Evolutionary conservation across 1,140 invertebrate species (phyloP).

Genomic region (Diuraphis noxia): DNA sequence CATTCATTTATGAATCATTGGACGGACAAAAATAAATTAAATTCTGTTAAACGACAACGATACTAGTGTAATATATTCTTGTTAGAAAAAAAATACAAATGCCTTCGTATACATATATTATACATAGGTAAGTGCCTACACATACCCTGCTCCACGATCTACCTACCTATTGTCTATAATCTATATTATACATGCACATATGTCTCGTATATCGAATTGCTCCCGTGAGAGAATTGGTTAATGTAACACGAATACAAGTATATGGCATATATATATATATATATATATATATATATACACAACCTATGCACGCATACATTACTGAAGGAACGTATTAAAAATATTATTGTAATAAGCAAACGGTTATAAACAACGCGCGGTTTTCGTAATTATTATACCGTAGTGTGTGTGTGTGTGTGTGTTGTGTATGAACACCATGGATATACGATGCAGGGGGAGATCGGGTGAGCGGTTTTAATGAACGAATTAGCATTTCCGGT

Average conservation of each 20-base stretch:
- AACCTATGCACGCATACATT: not conserved
- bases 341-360: not conserved
- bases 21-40: not conserved
- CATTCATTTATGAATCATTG: not conserved
- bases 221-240: not conserved
- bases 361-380: not conserved
- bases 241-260: not conserved
- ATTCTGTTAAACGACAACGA: not conserved
- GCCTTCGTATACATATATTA: not conserved
- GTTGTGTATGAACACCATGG: not conserved
- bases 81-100: not conserved
- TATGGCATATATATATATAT: not conserved
- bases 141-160: not conserved
- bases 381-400: not conserved
- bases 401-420: not conserved
- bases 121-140: not conserved
- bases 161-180: not conserved
- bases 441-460: not conserved
- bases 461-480: not conserved
- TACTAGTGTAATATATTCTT: not conserved
- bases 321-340: not conserved
- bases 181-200: not conserved
- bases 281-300: too few species aligned
- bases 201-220: not conserved
- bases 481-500: constrained; percentile 26